Base-by-base conservation (phyloP, 2,888 invertebrate genomes). In the Dexiosoma caninum region DNA sequence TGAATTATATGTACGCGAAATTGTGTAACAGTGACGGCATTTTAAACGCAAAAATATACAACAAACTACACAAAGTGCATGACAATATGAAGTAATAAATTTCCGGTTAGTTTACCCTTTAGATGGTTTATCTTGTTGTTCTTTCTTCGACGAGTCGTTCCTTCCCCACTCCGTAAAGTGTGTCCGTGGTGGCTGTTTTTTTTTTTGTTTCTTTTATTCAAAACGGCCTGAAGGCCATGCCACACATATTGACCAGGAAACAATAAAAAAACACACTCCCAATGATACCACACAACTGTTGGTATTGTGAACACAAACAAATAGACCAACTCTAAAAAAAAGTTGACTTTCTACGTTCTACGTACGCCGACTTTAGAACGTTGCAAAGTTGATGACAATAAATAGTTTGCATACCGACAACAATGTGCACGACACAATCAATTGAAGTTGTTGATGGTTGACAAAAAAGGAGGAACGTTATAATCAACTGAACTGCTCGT, bases 71-170 rank as follows among this genome's bases (percentile, higher is more conserved):
- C 49, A 37, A n/a, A 64, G 37, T 44, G 57, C 67, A 78, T 81
- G 83, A 84, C 84, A 84, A 85, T 84, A 84, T 85, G 83, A 84
- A 83, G 86, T 85, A 86, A 87, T 87, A 87, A 88, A 87, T 87
- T 85, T 86, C 84, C 82, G 82, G 83, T 81, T 83, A 51, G 83
- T 81, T 83, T 83, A 83, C 83, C 85, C 86, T 83, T 85, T 84
- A 84, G 84, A 83, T 84, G 81, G 83, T 81, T 83, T 83, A 80
- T 79, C 84, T 82, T 78, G 75, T 78, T 57, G 51, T 60, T 57
- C 69, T 77, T 72, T 67, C 59, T 46, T 67, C 66, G 57, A 40
- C 19, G 49, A 59, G 32, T 23, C 32, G 23, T 30, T 75, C n/a
- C 37, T n/a, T 23, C n/a, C 19, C 14, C 27, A 9, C 57, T 40